These are phyloP conservation scores for Periophthalmodon schlosseri DNA, from an alignment of 2,113 vertebrate species.

Conservation along the genomic window DNA sequence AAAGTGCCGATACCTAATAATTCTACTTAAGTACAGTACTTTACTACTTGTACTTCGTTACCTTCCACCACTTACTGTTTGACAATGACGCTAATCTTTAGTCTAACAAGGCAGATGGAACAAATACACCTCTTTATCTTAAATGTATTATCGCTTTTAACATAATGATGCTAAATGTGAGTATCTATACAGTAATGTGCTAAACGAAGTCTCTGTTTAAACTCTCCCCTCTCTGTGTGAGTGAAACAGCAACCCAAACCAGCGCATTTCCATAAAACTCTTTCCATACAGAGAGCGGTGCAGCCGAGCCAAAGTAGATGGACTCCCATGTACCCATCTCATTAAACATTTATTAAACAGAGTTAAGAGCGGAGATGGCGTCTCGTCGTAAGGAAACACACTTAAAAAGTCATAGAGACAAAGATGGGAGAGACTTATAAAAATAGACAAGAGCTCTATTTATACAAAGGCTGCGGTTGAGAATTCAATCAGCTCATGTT, in stretches of 20 bases:
- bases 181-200: neutral
- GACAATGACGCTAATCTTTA: constrained; percentile 11
- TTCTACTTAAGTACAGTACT: too few species aligned
- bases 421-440: constrained; percentile 11
- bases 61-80: too few species aligned
- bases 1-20: too few species aligned
- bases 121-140: neutral
- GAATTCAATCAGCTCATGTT: constrained; percentile 24
- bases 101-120: constrained; percentile 6
- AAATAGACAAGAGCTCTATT: constrained; percentile 26
- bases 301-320: constrained; percentile 45
- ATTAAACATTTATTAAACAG: constrained; percentile 70
- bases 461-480: constrained; percentile 25
- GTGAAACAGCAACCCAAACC: constrained; percentile 32
- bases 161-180: neutral
- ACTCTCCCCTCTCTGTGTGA: constrained; percentile 8
- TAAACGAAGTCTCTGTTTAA: constrained; percentile 28
- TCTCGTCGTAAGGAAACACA: constrained; percentile 27
- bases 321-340: constrained; percentile 51
- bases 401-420: constrained; percentile 28
- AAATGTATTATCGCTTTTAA: neutral
- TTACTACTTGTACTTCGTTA: too few species aligned
- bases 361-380: constrained; percentile 43
- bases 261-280: constrained; percentile 65
- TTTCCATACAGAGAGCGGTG: constrained; percentile 43